Conservation (phyloP, 2,888 invertebrate species). For the Stenolophus ochropezus region DNA sequence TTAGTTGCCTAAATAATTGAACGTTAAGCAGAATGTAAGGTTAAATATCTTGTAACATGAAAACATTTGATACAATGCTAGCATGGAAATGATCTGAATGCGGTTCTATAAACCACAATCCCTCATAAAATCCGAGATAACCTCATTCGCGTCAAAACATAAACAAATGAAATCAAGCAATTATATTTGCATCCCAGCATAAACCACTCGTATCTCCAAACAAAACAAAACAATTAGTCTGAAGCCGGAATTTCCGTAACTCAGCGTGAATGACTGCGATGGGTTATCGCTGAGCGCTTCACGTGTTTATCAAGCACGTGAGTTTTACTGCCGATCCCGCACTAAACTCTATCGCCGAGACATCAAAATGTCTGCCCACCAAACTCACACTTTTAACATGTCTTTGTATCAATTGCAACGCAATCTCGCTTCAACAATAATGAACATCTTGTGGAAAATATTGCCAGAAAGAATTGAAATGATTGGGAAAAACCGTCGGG, state of each 20-base stretch:
- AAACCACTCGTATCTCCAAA: constrained; percentile 40
- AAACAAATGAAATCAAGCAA: constrained; percentile 43
- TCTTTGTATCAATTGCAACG: too few relatives aligned
- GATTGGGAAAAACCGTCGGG: constrained; percentile 46
- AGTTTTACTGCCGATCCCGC: not conserved
- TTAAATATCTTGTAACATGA: constrained; percentile 14
- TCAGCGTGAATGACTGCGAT: constrained; percentile 29
- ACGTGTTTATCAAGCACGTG: constrained; percentile 40
- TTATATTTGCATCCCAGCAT: constrained; percentile 40
- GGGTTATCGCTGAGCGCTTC: too few relatives aligned
- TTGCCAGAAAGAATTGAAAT: constrained; percentile 14
- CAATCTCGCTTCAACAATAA: too few relatives aligned
- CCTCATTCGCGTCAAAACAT: constrained; percentile 38
- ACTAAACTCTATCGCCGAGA: constrained; percentile 10
- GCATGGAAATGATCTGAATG: constrained; percentile 21
- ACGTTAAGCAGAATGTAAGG: not conserved
- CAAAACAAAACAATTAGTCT: constrained; percentile 44
- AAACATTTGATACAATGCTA: constrained; percentile 3
- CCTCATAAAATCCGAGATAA: constrained; percentile 26
- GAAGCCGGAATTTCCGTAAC: constrained; percentile 15
- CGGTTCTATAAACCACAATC: constrained; percentile 3
- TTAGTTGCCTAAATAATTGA: too few relatives aligned
- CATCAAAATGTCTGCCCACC: not conserved
- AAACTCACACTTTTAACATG: too few relatives aligned
- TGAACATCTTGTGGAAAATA: too few relatives aligned